phyloP scores from a whole-genome alignment of 2,113 vertebrate genomes.

The Aptenodytes patagonicus region DNA sequence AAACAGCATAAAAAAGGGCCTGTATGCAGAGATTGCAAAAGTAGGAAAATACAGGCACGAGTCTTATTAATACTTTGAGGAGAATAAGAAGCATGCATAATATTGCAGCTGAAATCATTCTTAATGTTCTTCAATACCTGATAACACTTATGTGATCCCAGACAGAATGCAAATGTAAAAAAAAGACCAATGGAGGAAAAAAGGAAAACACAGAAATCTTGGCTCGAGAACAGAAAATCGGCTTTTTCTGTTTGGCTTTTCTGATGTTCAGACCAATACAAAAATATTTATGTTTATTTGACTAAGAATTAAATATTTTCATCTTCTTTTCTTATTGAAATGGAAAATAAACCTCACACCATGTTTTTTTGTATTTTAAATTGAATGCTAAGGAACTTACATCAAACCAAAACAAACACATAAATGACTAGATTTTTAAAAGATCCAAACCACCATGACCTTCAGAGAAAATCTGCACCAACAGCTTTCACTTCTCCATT shows the following conservation, averaged over 20 bases:
- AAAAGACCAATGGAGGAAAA: neutral
- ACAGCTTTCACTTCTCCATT: neutral
- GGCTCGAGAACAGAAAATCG: neutral
- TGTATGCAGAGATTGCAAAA: neutral
- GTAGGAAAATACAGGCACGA: neutral
- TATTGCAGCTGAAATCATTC: neutral
- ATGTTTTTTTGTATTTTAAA: neutral
- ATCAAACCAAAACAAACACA: neutral
- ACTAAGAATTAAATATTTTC: neutral
- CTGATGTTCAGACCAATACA: neutral
- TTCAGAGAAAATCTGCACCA: neutral
- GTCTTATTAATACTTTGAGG: neutral
- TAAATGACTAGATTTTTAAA: neutral
- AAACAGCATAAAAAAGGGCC: neutral
- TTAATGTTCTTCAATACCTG: neutral
- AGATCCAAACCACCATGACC: neutral
- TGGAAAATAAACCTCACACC: neutral
- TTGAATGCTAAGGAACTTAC: neutral
- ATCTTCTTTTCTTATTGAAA: neutral
- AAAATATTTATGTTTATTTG: neutral
- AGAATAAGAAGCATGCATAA: neutral
- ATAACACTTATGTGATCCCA: neutral
- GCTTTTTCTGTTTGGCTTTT: neutral
- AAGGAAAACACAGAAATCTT: neutral
- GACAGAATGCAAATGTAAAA: neutral